Percentiles rank a stretch among this genome's conserved stretches.
Conservation (phyloP, 1,140 invertebrate genomes). For the Tribolium madens region DNA sequence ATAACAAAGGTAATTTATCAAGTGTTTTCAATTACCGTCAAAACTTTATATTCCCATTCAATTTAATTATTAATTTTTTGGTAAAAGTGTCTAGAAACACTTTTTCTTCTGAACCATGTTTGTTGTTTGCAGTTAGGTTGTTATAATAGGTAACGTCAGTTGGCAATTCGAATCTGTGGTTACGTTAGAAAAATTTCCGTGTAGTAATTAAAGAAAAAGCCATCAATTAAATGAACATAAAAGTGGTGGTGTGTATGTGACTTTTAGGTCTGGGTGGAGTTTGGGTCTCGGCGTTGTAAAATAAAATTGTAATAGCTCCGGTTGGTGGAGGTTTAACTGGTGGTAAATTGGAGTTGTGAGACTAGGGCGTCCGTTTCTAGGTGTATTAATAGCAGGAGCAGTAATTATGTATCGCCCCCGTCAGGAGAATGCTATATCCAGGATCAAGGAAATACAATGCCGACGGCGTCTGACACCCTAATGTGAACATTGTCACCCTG, state of each 20-base stretch:
- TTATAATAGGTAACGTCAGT: constrained; percentile 7
- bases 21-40: constrained; percentile 23
- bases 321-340: constrained; percentile 25
- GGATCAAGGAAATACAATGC: constrained; percentile 36
- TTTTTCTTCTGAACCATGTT: constrained; percentile 22
- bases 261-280: constrained; percentile 19
- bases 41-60: not conserved
- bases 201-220: not conserved
- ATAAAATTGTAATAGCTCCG: constrained; percentile 31
- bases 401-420: constrained; percentile 36
- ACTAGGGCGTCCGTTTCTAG: constrained; percentile 30
- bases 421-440: constrained; percentile 20
- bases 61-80: constrained; percentile 19
- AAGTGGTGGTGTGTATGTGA: constrained; percentile 4
- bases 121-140: too few relatives aligned
- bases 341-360: constrained; percentile 38
- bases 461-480: constrained; percentile 26
- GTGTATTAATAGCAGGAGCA: constrained; percentile 34
- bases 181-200: not conserved
- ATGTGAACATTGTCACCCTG: constrained; percentile 37
- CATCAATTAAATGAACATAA: not conserved
- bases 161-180: not conserved
- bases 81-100: not conserved
- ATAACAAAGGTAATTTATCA: constrained; percentile 9
- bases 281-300: constrained; percentile 1